Percentiles rank a stretch among this genome's conserved stretches.
Conservation (phyloP, 1,140 invertebrate genomes). For the Reticulitermes speratus region DNA sequence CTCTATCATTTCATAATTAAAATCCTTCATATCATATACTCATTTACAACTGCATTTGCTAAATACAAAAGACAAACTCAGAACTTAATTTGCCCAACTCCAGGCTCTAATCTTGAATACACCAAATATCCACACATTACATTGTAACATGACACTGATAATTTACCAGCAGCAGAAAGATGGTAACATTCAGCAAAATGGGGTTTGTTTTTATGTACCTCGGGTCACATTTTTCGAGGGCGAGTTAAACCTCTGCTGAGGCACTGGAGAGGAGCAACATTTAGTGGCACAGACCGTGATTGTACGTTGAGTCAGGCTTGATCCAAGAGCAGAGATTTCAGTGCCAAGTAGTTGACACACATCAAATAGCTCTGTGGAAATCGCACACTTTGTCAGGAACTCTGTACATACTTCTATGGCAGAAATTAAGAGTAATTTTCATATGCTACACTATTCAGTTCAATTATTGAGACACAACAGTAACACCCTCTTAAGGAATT, state of each 20-base stretch:
- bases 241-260: conserved; percentile 14
- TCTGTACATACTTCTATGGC: background rate
- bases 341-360: conserved; percentile 50
- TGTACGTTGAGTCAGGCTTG: conserved; percentile 34
- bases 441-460: background rate
- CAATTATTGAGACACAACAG: background rate
- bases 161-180: background rate
- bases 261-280: conserved; percentile 26
- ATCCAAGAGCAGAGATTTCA: conserved; percentile 38
- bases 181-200: conserved; percentile 19
- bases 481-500: background rate
- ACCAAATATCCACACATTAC: background rate
- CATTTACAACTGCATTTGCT: too few relatives aligned
- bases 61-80: too few relatives aligned
- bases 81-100: background rate
- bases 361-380: conserved; percentile 51
- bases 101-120: background rate
- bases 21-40: too few relatives aligned
- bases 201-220: conserved; percentile 24
- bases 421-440: background rate
- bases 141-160: background rate
- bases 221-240: conserved; percentile 21
- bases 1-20: too few relatives aligned
- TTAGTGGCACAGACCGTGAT: conserved; percentile 28
- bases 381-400: background rate